Conservation (phyloP, 1,140 invertebrate species). For the Drepana arcuata region DNA sequence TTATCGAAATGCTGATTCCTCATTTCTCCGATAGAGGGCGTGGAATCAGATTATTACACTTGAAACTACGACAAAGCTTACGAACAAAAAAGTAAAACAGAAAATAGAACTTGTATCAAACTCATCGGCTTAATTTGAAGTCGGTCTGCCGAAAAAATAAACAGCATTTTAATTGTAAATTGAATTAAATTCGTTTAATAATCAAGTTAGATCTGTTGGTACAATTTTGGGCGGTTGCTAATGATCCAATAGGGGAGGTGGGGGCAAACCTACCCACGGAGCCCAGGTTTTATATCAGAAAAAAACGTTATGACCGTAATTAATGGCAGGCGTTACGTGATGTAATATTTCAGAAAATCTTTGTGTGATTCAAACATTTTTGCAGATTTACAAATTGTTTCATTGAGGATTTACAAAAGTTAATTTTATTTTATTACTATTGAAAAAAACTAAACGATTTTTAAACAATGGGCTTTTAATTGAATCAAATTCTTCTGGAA, state of each 20-base stretch:
- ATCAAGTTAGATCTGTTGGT: constrained; percentile 36
- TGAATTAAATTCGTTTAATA: constrained; percentile 58
- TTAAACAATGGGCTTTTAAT: no score
- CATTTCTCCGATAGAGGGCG: no score
- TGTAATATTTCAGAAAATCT: constrained; percentile 18
- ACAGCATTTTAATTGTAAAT: constrained; percentile 59
- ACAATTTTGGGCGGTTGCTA: constrained; percentile 32
- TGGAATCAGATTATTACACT: no score
- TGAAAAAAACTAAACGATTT: no score
- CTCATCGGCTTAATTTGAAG: constrained; percentile 31
- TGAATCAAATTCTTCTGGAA: no score
- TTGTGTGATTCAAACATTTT: constrained; percentile 28
- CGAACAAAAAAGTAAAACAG: constrained; percentile 11
- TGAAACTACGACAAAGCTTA: no score
- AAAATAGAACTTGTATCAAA: constrained; percentile 23
- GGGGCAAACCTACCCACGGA: constrained; percentile 14
- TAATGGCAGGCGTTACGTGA: constrained; percentile 31
- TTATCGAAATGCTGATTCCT: no score
- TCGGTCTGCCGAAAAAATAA: constrained; percentile 34
- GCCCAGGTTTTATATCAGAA: constrained; percentile 40
- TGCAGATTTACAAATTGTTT: background rate
- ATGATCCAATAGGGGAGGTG: constrained; percentile 26
- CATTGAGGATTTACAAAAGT: no score
- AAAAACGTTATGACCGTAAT: constrained; percentile 35
- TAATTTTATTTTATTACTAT: no score